Base-by-base conservation (phyloP, 2,113 vertebrate species). In the Dasypus novemcinctus region DNA sequence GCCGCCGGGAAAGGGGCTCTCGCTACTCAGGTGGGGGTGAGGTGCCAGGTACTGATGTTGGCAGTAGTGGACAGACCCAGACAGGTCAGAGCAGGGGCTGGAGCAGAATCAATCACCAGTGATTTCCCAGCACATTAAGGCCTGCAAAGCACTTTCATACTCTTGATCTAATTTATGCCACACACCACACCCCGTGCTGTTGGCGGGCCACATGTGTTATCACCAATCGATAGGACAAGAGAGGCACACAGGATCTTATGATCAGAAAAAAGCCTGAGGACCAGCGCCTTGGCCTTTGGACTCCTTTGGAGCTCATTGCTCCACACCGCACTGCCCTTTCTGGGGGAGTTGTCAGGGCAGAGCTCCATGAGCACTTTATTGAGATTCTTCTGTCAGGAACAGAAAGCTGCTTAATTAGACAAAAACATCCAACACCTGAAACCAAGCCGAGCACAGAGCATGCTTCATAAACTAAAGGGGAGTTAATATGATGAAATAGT, bases 181-280 rank as follows among this genome's bases (percentile, higher is more conserved):
- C 21, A 46, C n/a, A 7, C 38, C 46, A 4, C 11, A 4, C 11
- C n/a, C 29, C 54, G 29, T 63, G 64, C 46, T 43, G 1, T n/a
- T 74, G 68, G n/a, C 36, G 63, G 49, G 7, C 25, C 57, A 69
- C 0, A 1, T 33, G 9, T 84, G 15, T 36, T 92, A 68, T 78
- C n/a, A 23, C 27, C 43, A 23, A 5, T 84, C n/a, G 33, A 12
- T 2, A 14, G n/a, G 38, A 15, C 84, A 57, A 4, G 63, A 86
- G 66, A 41, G n/a, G 20, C 13, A 11, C 0, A 0, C 1, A 3
- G 17, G 33, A 38, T 69, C 29, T 71, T 15, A 20, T 3, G 33
- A 43, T 15, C 23, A 21, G 36, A 4, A 74, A 61, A 61, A 68
- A 61, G 46, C 31, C 11, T 2, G 41, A 41, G 69, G n/a, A 66